phyloP scores from a whole-genome alignment of 2,797 vertebrate genomes.

The Bufotes viridis region DNA sequence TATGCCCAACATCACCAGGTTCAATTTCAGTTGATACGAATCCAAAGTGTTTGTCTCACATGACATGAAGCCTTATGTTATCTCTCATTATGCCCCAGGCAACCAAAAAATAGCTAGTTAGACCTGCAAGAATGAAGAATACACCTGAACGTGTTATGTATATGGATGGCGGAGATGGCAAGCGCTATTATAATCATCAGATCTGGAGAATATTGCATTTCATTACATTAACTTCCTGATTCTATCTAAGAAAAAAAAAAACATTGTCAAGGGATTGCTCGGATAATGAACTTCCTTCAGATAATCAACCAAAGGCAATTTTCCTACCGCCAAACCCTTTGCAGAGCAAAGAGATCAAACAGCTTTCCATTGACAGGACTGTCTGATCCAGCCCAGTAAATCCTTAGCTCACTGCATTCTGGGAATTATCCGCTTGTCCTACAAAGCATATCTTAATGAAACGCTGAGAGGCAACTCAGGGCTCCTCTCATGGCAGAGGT shows the following conservation, averaged over 20 bases:
- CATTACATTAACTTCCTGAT: constrained; percentile 59
- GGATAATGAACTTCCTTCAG: constrained; percentile 59
- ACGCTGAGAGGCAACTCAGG: neutral
- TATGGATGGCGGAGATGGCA: constrained; percentile 11
- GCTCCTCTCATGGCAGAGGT: neutral
- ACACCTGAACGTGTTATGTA: constrained; percentile 53
- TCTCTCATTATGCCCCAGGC: constrained; percentile 46
- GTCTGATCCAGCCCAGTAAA: constrained; percentile 48
- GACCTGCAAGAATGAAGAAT: constrained; percentile 27
- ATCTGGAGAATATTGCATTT: constrained; percentile 55
- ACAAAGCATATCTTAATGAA: constrained; percentile 46
- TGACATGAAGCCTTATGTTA: constrained; percentile 33
- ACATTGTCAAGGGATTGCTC: constrained; percentile 51
- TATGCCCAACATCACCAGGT: constrained; percentile 13
- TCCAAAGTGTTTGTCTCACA: constrained; percentile 36
- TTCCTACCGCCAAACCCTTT: constrained; percentile 44
- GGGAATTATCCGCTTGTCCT: constrained; percentile 41
- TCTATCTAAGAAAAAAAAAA: constrained; percentile 45
- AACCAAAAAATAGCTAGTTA: constrained; percentile 48
- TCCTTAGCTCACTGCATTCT: constrained; percentile 12
- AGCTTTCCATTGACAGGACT: constrained; percentile 43
- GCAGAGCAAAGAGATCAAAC: constrained; percentile 54
- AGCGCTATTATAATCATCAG: constrained; percentile 43
- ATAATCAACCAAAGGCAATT: constrained; percentile 57
- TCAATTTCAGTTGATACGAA: constrained; percentile 32